phyloP scores from a whole-genome alignment of 2,113 vertebrate species.

The Pao palembangensis region DNA sequence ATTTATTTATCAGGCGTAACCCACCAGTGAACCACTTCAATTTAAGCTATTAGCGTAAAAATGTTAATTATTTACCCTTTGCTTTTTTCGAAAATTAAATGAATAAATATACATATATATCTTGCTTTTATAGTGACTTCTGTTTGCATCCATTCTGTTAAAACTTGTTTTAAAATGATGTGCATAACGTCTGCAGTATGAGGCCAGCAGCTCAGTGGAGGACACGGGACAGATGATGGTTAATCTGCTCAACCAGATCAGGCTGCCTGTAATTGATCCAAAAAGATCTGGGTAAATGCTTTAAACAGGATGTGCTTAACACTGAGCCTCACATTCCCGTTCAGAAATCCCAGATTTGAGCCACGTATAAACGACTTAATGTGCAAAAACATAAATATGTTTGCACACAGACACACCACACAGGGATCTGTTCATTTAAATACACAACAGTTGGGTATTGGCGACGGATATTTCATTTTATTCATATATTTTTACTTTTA shows the following conservation, averaged over 20 bases:
- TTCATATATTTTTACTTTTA: too few relatives aligned
- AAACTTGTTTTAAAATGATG: background rate
- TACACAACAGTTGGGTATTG: background rate
- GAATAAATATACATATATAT: too few relatives aligned
- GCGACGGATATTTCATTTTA: too few relatives aligned
- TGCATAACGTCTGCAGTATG: background rate
- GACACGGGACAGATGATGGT: constrained; percentile 44
- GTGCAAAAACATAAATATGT: background rate
- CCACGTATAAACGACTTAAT: background rate
- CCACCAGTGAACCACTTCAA: background rate
- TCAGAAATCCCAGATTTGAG: background rate
- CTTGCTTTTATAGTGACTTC: background rate
- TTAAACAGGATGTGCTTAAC: constrained; percentile 28
- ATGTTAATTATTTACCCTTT: background rate
- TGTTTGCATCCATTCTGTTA: background rate
- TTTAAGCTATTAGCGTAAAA: background rate
- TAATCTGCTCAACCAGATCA: constrained; percentile 61
- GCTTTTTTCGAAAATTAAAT: too few relatives aligned
- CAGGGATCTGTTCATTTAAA: background rate
- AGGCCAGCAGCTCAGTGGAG: constrained; percentile 23
- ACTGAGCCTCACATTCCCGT: background rate
- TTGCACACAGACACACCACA: background rate
- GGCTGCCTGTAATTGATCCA: constrained; percentile 51
- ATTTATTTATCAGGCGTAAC: background rate
- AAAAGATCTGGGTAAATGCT: constrained; percentile 41